These are phyloP conservation scores for Meloidogyne exigua DNA, from an alignment of 1,140 invertebrate species.

Conservation along the genomic window DNA sequence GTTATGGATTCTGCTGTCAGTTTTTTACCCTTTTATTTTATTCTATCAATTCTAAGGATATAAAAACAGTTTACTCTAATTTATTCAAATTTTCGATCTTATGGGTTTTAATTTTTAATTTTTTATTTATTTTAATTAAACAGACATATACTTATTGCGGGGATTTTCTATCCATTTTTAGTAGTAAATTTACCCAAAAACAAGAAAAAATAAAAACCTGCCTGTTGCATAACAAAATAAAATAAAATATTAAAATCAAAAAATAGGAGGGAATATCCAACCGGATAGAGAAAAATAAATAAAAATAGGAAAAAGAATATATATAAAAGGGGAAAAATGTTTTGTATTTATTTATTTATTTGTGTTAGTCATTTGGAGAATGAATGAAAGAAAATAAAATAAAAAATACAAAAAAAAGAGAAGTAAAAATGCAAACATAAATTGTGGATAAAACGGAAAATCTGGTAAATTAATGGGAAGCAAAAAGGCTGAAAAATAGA, in stretches of 20 bases:
- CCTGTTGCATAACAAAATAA: not conserved
- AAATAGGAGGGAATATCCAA: not conserved
- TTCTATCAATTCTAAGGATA: no score
- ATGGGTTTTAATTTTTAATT: no score
- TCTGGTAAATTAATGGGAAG: slow-evolving; percentile 3
- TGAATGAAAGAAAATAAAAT: not conserved
- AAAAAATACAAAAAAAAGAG: not conserved
- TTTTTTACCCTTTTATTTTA: no score
- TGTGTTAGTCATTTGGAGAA: not conserved
- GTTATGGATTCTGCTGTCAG: no score
- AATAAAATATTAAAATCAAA: not conserved
- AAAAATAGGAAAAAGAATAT: no score
- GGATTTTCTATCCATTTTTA: no score
- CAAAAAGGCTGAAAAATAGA: not conserved
- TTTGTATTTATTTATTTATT: not conserved
- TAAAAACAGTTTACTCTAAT: no score
- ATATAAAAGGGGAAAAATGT: not conserved
- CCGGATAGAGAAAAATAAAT: not conserved
- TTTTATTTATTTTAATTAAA: no score
- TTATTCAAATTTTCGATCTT: no score
- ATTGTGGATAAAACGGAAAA: slow-evolving; percentile 4
- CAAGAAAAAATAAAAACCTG: slow-evolving; percentile 2
- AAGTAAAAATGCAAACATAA: not conserved
- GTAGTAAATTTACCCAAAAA: not conserved
- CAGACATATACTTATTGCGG: no score